Evolutionary conservation across 1,140 invertebrate genomes (phyloP), one percentile per base, ranked within the genome.

Genomic region (Apis mellifera): DNA sequence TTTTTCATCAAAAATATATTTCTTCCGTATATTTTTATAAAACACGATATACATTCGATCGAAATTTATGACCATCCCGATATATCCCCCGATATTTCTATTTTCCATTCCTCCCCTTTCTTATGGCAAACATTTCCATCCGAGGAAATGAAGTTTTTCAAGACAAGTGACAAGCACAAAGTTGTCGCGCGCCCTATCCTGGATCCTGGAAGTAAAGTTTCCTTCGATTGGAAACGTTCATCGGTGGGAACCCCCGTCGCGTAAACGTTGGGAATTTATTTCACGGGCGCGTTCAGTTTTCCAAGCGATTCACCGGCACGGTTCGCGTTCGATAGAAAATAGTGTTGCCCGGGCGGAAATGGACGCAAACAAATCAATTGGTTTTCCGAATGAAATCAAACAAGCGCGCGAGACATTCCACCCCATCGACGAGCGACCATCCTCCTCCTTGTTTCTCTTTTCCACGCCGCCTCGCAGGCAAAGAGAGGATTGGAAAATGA

Each of bases 401-500:
- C 42, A 60, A 55, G 42, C 62, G n/a, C 12, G 62, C n/a, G 32
- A 26, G 54, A 81, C 60, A 48, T 50, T 75, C 21, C n/a, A 9
- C 3, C 12, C 8, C 52, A 68, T 66, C 32, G 9, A 23, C 15
- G 11, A 42, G 9, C 52, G 26, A 42, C 17, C 55, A 68, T 55
- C 71, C 62, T 70, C 48, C 13, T 55, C 55, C 48, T 55, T 60
- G 15, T 66, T 70, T 69, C 79, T 73, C 55, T 50, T 66, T 74
- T 62, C 54, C 52, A 62, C 32, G 32, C n/a, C 32, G 65, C 21
- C 78, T 54, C 62, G 79, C 57, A 23, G 57, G 69, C 32, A 13
- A 62, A 17, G 23, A 54, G 23, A 26, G 32, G 17, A 54, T 70
- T 60, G 81, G 54, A 84, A 69, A 73, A 86, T 87, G 86, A 87